phyloP scores from a whole-genome alignment of 2,797 vertebrate genomes.

The Lithobates sylvaticus region DNA sequence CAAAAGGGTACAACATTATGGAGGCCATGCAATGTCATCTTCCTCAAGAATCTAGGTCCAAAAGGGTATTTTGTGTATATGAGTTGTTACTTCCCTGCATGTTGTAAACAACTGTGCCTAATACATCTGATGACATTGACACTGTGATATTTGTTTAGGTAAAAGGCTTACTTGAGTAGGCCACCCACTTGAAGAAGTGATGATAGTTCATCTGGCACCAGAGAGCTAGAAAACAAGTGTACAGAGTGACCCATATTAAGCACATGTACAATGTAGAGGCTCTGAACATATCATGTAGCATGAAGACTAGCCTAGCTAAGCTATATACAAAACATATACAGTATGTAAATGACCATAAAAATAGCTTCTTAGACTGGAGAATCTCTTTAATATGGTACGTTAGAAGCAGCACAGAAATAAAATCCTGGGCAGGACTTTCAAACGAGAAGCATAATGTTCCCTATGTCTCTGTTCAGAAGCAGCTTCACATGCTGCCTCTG shows the following conservation, averaged over 20 bases:
- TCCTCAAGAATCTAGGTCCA: no score
- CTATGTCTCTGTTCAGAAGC: neutral
- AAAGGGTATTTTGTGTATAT: neutral
- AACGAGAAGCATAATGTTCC: neutral
- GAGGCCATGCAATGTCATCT: no score
- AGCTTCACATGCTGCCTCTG: neutral
- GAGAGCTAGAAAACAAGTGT: neutral
- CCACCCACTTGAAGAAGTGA: neutral
- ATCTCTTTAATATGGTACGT: neutral
- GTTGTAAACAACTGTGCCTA: neutral
- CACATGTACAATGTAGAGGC: neutral
- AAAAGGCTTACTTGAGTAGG: neutral
- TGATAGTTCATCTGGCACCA: neutral
- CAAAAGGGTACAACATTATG: no score
- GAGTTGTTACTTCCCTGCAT: neutral
- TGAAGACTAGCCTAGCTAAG: no score
- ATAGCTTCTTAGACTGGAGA: neutral
- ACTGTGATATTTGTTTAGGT: neutral
- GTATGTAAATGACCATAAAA: neutral
- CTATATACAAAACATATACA: no score
- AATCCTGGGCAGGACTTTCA: constrained; percentile 11
- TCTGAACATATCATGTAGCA: neutral
- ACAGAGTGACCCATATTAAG: neutral
- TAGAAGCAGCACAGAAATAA: constrained; percentile 6
- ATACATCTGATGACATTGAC: neutral